A percentile compares a stretch with the other conserved stretches of the same genome.
These are phyloP conservation scores for Xenentodon cancila DNA, from an alignment of 2,797 vertebrate species.

Conservation along the genomic window DNA sequence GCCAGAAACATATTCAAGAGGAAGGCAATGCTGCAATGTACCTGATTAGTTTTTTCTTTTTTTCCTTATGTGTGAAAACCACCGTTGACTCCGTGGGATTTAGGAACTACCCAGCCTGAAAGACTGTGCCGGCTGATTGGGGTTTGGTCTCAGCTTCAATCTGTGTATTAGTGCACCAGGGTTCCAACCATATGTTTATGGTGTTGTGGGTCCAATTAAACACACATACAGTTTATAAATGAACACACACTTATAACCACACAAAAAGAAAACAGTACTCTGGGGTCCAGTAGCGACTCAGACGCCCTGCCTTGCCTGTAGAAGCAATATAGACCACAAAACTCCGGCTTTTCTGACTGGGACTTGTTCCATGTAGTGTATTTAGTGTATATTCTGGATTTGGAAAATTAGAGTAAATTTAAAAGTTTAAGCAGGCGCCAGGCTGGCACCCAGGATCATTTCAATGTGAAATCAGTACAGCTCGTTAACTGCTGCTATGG, in stretches of 20 bases:
- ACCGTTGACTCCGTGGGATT: constrained; percentile 27
- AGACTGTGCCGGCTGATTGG: constrained; percentile 60
- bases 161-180: constrained; percentile 36
- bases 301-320: constrained; percentile 57
- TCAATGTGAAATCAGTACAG: constrained; percentile 27
- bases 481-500: constrained; percentile 10
- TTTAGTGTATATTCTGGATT: constrained; percentile 53
- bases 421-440: constrained; percentile 45
- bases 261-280: constrained; percentile 32
- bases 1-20: constrained; percentile 42
- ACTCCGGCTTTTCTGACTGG: constrained; percentile 18
- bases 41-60: constrained; percentile 18
- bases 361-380: constrained; percentile 40
- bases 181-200: constrained; percentile 43
- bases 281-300: constrained; percentile 23
- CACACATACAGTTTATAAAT: constrained; percentile 37
- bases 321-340: constrained; percentile 63
- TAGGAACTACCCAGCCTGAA: constrained; percentile 25
- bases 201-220: constrained; percentile 36
- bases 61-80: constrained; percentile 42
- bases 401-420: constrained; percentile 37
- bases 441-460: constrained; percentile 23
- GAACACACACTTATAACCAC: constrained; percentile 18
- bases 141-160: constrained; percentile 47
- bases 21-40: constrained; percentile 26